Evolutionary conservation across 2,113 vertebrate species (phyloP), one percentile per base, ranked within the genome.

Genomic region (Saguinus imperator): DNA sequence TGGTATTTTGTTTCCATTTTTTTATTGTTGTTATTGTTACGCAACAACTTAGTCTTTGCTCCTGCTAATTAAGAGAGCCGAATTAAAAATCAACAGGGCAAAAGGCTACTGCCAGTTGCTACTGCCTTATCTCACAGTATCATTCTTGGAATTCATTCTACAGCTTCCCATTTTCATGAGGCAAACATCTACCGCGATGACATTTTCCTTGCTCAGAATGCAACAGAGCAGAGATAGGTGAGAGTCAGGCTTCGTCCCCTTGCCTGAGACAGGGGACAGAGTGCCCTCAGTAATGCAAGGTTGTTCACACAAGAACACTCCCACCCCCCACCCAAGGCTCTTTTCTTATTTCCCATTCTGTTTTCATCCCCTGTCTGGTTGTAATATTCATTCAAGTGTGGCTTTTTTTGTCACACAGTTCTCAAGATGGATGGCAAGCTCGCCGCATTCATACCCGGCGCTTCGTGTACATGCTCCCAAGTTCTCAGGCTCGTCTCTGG

Each of bases 111-210:
- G 35, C 9, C 21, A n/a, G 50, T 79, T 75, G 61, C 37, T 77
- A 48, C 50, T 81, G 76, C 64, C 79, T 72, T 84, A 43, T 20
- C 75, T 80, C 80, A 55, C 68, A 48, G 81, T 73, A 68, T n/a
- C 17, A 70, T 61, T n/a, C 9, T 83, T 66, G 55, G 32, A 76
- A 89, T 94, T 86, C 89, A 89, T 75, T 95, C 55, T n/a, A 64
- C 4, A 55, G 52, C 32, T 79, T 83, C 21, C 40, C 8, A 43
- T 61, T 94, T 96, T 82, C 35, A 68, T 14, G 13, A 82, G 66
- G 79, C 68, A 89, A 77, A 58, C 1, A 8, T 35, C 52, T 55
- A 50, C 40, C 13, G 57, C 52, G 14, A 20, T 82, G 52, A 68
- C 57, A 55, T 84, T 83, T 48, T 43, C 52, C 72, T 94, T 85